These are phyloP conservation scores for Pammene fasciana DNA, from an alignment of 2,888 invertebrate species.

Conservation along the genomic window DNA sequence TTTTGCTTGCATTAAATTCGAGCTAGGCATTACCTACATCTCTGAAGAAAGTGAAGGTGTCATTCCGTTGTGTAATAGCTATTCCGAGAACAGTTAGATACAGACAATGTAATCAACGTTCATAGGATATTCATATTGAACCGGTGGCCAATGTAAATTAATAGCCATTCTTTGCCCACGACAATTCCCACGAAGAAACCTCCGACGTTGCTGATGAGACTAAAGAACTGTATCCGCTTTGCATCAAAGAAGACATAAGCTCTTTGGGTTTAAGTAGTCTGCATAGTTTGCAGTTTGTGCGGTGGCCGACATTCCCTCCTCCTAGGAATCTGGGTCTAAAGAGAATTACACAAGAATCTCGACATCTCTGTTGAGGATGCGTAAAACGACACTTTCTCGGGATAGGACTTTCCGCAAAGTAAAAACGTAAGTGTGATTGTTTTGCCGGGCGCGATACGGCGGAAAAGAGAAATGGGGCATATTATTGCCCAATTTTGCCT, in stretches of 20 bases:
- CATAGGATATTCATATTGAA: conserved; percentile 14
- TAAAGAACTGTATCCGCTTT: not conserved
- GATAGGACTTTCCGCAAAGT: conserved; percentile 28
- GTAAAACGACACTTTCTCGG: conserved; percentile 44
- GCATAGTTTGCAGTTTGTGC: conserved; percentile 34
- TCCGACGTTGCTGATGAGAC: not conserved
- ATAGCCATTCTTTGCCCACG: conserved; percentile 51
- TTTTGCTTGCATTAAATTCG: conserved; percentile 34
- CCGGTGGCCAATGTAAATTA: conserved; percentile 15
- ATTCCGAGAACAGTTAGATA: conserved; percentile 23
- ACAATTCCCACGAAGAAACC: conserved; percentile 64
- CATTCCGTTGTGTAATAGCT: conserved; percentile 30
- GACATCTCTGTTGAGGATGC: conserved; percentile 47
- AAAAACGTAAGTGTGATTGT: conserved; percentile 30
- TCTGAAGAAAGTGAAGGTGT: conserved; percentile 41
- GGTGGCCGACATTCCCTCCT: conserved; percentile 46
- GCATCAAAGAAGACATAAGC: conserved; percentile 1
- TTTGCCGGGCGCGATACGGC: conserved; percentile 6
- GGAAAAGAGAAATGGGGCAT: conserved; percentile 18
- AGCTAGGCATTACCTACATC: conserved; percentile 38
- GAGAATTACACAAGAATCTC: conserved; percentile 50
- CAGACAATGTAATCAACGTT: conserved; percentile 32
- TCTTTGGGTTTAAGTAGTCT: not conserved
- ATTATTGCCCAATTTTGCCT: conserved; percentile 4
- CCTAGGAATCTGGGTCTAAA: conserved; percentile 48